phyloP scores from a whole-genome alignment of 1,140 invertebrate genomes.

The Sycophaga agraensis region DNA sequence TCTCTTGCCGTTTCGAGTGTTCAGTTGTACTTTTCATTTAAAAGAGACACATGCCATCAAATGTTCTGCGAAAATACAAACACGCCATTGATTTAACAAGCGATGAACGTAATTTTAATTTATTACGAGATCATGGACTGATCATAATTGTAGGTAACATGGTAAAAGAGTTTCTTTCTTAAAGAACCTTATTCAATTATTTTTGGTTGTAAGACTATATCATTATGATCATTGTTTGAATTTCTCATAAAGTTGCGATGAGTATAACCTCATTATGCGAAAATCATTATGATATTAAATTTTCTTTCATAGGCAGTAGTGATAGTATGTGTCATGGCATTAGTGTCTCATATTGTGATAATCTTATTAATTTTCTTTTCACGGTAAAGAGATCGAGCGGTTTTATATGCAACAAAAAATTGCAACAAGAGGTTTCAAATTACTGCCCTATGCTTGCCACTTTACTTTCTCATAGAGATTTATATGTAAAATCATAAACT shows the following conservation, averaged over 20 bases:
- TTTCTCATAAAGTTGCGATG: constrained; percentile 25
- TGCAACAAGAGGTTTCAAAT: neutral
- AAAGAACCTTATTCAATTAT: constrained; percentile 15
- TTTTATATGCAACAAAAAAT: constrained; percentile 18
- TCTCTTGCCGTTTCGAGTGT: constrained; percentile 33
- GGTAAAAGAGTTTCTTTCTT: constrained; percentile 30
- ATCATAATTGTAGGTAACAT: constrained; percentile 32
- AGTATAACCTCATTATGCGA: constrained; percentile 31
- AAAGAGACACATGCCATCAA: constrained; percentile 28
- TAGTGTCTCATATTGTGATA: constrained; percentile 51
- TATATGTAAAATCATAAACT: neutral
- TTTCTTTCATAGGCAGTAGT: constrained; percentile 32
- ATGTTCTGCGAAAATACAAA: constrained; percentile 30
- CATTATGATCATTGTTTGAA: constrained; percentile 26
- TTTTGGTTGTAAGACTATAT: constrained; percentile 17
- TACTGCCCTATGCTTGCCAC: constrained; percentile 21
- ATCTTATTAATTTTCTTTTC: constrained; percentile 40
- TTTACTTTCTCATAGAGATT: constrained; percentile 19
- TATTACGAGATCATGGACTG: constrained; percentile 44
- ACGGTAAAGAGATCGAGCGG: constrained; percentile 31
- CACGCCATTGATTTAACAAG: constrained; percentile 40
- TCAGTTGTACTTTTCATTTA: constrained; percentile 28
- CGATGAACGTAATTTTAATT: constrained; percentile 36
- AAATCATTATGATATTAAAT: constrained; percentile 30
- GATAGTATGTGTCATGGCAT: constrained; percentile 46